Percentiles rank a stretch among this genome's conserved stretches.
Evolutionary conservation across 2,888 invertebrate genomes (phyloP).

Genomic region (Eupithecia pulchellata): DNA sequence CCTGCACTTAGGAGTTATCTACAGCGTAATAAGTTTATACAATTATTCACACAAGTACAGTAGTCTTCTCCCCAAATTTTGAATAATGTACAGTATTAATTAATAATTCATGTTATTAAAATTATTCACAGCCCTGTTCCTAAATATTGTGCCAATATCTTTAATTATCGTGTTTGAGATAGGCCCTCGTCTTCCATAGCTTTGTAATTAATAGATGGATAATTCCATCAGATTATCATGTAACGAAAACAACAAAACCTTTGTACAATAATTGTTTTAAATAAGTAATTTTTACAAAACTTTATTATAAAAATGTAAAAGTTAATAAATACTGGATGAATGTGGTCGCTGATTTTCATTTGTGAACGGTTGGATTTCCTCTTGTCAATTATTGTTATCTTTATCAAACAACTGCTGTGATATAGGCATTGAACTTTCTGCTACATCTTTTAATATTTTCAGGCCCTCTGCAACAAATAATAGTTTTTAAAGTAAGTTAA

Average conservation of each 20-base stretch:
- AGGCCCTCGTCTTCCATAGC: conserved; percentile 80
- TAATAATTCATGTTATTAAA: conserved; percentile 29
- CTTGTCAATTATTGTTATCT: conserved; percentile 47
- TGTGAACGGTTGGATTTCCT: background rate
- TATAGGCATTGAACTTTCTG: conserved; percentile 56
- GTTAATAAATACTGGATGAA: conserved; percentile 78
- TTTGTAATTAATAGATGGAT: conserved; percentile 45
- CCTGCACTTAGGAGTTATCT: background rate
- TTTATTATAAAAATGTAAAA: conserved; percentile 75
- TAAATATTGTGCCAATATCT: conserved; percentile 77
- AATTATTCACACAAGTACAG: conserved; percentile 42
- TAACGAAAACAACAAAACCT: conserved; percentile 63
- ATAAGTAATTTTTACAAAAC: conserved; percentile 79
- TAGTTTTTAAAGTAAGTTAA: background rate
- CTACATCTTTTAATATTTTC: conserved; percentile 68
- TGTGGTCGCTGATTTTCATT: conserved; percentile 56
- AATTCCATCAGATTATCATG: conserved; percentile 48
- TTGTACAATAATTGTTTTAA: conserved; percentile 77
- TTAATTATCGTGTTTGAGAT: conserved; percentile 62
- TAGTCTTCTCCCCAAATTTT: conserved; percentile 44
- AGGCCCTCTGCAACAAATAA: conserved; percentile 71
- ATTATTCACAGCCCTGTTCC: conserved; percentile 69
- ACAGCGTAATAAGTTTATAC: background rate
- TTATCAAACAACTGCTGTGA: conserved; percentile 73
- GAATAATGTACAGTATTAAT: conserved; percentile 45